Conservation (phyloP, 2,888 invertebrate genomes). For the Drosophila colorata region DNA sequence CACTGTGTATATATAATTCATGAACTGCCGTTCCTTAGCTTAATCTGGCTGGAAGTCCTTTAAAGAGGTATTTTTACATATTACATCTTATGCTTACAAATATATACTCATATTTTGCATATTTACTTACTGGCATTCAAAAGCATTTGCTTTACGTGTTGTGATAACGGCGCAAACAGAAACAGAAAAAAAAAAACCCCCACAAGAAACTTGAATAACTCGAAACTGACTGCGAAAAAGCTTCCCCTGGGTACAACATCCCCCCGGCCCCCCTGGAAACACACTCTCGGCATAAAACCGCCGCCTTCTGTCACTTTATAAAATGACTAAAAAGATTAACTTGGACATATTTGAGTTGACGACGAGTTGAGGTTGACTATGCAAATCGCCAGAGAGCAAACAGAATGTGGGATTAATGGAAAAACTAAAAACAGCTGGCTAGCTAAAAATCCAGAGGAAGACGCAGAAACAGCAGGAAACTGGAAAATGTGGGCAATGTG, state of each 20-base stretch:
- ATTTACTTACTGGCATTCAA: conserved; percentile 1
- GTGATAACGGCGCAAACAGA: conserved; percentile 26
- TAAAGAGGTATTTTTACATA: not conserved
- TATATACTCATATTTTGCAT: no score
- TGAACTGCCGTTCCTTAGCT: no score
- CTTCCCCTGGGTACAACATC: not conserved
- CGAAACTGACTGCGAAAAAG: conserved; percentile 8
- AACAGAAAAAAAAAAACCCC: conserved; percentile 4
- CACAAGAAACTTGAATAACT: conserved; percentile 12
- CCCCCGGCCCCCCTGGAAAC: not conserved
- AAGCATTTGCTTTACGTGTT: conserved; percentile 5
- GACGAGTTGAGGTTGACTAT: conserved; percentile 35
- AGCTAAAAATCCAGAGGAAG: not conserved
- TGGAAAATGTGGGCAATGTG: conserved; percentile 37
- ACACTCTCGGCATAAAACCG: not conserved
- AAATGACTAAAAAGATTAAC: conserved; percentile 53
- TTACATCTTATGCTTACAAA: no score
- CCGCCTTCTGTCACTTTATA: conserved; percentile 22
- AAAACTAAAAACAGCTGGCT: conserved; percentile 33
- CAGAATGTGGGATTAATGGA: conserved; percentile 15
- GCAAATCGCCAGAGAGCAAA: conserved; percentile 47
- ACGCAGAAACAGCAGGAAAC: not conserved
- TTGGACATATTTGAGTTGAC: conserved; percentile 53
- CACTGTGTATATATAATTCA: no score
- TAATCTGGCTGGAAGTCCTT: not conserved